Evolutionary conservation across 2,888 invertebrate genomes (phyloP).

Genomic region (Tipula helvola): DNA sequence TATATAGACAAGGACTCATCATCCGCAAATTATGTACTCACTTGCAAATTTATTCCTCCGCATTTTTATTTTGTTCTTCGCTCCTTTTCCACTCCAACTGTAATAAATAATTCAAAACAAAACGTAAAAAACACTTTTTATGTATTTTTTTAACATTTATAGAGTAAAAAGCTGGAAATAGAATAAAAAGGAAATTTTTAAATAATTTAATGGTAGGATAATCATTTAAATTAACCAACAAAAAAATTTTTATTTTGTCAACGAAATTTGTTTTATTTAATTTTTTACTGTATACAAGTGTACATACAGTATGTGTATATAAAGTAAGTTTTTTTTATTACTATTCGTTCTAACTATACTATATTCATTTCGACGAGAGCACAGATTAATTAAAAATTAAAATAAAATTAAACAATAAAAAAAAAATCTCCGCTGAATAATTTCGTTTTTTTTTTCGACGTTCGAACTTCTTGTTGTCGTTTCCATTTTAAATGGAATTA

Average conservation of each 20-base stretch:
- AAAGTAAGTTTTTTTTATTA: no score
- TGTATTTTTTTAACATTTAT: not conserved
- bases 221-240: not conserved
- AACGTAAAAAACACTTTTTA: not conserved
- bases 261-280: not conserved
- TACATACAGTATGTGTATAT: not conserved
- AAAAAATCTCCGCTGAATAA: not conserved
- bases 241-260: not conserved
- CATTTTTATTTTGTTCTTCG: not conserved
- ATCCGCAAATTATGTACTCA: not conserved
- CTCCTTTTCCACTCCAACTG: not conserved
- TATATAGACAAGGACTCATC: not conserved
- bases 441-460: not conserved
- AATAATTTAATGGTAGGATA: constrained; percentile 4
- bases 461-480: not conserved
- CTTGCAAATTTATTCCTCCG: not conserved
- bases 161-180: not conserved
- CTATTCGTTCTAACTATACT: not conserved
- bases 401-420: not conserved
- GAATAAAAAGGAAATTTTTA: not conserved
- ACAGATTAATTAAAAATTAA: not conserved
- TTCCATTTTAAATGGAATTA: not conserved
- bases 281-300: not conserved
- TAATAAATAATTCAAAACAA: not conserved
- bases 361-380: not conserved